These are phyloP conservation scores for Chlamydotis undulata DNA, from an alignment of 2,113 vertebrate genomes.

Conservation along the genomic window DNA sequence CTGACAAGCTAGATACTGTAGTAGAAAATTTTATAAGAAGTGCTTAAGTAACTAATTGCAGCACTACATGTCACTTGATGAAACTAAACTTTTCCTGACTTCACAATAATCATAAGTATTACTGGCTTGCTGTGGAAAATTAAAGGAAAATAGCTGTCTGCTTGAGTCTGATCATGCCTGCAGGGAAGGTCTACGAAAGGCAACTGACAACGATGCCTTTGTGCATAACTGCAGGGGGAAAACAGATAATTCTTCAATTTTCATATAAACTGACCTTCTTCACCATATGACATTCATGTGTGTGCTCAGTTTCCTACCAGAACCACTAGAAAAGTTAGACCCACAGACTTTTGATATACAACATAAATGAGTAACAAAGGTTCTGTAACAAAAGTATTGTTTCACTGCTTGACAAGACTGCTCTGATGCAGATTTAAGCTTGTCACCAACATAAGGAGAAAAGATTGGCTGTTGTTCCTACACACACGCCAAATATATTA, in stretches of 20 bases:
- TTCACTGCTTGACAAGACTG: slow-evolving; percentile 50
- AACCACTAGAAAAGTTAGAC: slow-evolving; percentile 48
- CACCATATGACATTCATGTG: neutral
- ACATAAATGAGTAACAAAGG: slow-evolving; percentile 10
- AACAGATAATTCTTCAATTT: slow-evolving; percentile 62
- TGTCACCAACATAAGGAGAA: slow-evolving; percentile 43
- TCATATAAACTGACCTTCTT: slow-evolving; percentile 63
- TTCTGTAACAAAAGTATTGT: slow-evolving; percentile 48
- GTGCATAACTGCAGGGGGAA: slow-evolving; percentile 68
- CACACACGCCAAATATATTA: slow-evolving; percentile 18
- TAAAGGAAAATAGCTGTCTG: slow-evolving; percentile 79
- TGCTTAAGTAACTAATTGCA: slow-evolving; percentile 80
- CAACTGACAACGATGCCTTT: slow-evolving; percentile 72
- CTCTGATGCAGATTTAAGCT: slow-evolving; percentile 62
- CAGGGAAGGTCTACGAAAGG: slow-evolving; percentile 74
- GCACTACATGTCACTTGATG: slow-evolving; percentile 79
- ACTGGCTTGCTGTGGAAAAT: slow-evolving; percentile 80
- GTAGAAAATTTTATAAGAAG: slow-evolving; percentile 71
- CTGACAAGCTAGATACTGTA: slow-evolving; percentile 69
- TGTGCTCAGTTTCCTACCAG: neutral
- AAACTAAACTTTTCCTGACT: slow-evolving; percentile 84
- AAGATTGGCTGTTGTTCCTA: slow-evolving; percentile 46
- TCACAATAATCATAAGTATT: slow-evolving; percentile 83
- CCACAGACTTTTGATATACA: neutral
- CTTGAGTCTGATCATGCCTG: slow-evolving; percentile 80